Conservation (phyloP, 2,797 vertebrate species). For the Gadopsis marmoratus region DNA sequence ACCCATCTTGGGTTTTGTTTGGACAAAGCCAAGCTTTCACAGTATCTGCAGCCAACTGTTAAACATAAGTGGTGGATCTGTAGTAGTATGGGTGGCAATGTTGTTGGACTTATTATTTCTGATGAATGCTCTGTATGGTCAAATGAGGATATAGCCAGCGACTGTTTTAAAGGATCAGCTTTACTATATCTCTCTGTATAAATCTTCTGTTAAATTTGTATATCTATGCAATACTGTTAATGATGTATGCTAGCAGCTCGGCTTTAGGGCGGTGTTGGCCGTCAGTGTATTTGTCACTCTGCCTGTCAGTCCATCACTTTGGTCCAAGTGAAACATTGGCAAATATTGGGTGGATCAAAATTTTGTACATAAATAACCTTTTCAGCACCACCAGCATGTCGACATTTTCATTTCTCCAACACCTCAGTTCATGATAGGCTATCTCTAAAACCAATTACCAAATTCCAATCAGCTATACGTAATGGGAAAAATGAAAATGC, state of each 20-base stretch:
- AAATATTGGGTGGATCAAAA: neutral
- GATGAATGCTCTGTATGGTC: constrained; percentile 18
- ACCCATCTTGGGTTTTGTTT: constrained; percentile 20
- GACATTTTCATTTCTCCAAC: neutral
- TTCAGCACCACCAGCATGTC: neutral
- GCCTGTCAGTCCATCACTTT: neutral
- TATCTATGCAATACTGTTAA: neutral
- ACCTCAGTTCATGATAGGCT: neutral
- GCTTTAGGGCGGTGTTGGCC: neutral
- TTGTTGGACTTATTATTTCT: constrained; percentile 19
- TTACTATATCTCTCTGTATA: neutral
- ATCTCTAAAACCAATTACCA: neutral
- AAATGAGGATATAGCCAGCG: constrained; percentile 9
- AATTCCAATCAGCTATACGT: neutral
- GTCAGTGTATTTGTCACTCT: neutral
- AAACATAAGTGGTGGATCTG: constrained; percentile 29
- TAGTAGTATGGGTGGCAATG: constrained; percentile 13
- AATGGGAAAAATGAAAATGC: neutral
- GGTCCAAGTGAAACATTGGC: neutral
- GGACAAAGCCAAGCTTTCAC: constrained; percentile 25
- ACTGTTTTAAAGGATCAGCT: neutral
- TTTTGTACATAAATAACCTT: neutral
- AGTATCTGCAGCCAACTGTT: constrained; percentile 7
- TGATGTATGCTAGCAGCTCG: neutral
- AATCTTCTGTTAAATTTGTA: neutral